Percentiles rank a stretch among this genome's conserved stretches.
These are phyloP conservation scores for Sebastiscus albofasciatus DNA, from an alignment of 2,797 vertebrate species.

Conservation along the genomic window DNA sequence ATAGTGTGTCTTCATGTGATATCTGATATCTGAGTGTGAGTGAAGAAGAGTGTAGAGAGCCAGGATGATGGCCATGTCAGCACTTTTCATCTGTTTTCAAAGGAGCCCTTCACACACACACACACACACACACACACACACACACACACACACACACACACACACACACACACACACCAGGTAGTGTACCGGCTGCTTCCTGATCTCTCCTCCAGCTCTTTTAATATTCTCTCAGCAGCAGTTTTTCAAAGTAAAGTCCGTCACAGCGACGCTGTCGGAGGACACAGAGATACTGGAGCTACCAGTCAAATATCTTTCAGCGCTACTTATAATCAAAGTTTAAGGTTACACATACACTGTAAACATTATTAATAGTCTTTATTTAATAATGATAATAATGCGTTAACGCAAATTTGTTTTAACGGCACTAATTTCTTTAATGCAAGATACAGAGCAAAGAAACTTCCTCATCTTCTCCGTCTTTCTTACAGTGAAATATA, in stretches of 20 bases:
- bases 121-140: background rate
- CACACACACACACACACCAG: background rate
- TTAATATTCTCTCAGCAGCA: slow-evolving; percentile 72
- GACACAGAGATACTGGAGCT: background rate
- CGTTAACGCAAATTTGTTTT: no score
- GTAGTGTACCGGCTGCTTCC: slow-evolving; percentile 34
- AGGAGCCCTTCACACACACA: slow-evolving; percentile 29
- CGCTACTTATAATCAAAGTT: no score
- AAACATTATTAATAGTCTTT: background rate
- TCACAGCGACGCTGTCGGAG: slow-evolving; percentile 43
- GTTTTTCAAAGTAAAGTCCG: slow-evolving; percentile 69
- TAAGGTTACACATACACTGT: background rate
- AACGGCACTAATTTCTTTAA: no score
- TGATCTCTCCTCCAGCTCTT: slow-evolving; percentile 47
- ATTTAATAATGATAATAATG: no score
- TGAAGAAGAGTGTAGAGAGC: slow-evolving; percentile 20
- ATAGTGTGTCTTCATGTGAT: background rate
- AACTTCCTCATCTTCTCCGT: background rate
- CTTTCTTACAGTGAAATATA: background rate
- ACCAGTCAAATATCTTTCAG: no score
- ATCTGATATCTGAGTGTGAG: slow-evolving; percentile 35
- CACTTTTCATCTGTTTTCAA: slow-evolving; percentile 80
- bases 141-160: no score
- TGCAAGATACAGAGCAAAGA: background rate
- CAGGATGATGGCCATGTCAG: slow-evolving; percentile 66